A percentile compares a stretch with the other conserved stretches of the same genome.
phyloP scores from a whole-genome alignment of 2,113 vertebrate genomes.

The Passerina amoena region DNA sequence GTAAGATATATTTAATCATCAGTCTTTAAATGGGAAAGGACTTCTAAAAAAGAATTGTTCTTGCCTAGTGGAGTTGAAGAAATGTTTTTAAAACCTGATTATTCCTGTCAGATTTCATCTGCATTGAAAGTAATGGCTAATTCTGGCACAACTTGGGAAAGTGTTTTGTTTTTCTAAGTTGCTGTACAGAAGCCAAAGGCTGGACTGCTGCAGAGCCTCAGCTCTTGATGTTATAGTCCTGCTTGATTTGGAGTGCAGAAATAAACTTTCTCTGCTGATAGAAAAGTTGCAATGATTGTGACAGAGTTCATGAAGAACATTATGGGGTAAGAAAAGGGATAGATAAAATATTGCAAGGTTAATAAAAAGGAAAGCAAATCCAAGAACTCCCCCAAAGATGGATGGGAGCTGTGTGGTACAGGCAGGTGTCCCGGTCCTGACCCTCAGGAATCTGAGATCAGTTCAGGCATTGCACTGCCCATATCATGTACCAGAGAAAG shows the following conservation, averaged over 20 bases:
- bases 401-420: not conserved
- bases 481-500: not conserved
- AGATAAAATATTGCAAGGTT: not conserved
- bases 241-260: not conserved
- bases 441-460: not conserved
- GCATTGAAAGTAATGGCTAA: not conserved
- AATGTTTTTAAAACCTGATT: constrained; percentile 24
- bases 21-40: not conserved
- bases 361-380: not conserved
- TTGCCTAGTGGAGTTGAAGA: not conserved
- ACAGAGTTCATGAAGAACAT: not conserved
- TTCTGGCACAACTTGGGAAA: not conserved
- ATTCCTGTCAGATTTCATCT: constrained; percentile 20
- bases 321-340: not conserved
- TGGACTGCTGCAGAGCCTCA: not conserved
- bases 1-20: not conserved
- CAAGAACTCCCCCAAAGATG: not conserved
- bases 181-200: not conserved
- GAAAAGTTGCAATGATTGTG: not conserved
- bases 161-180: not conserved
- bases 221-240: not conserved
- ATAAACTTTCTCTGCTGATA: not conserved
- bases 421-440: not conserved
- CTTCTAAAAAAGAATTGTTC: not conserved
- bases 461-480: not conserved